A percentile compares a stretch with the other conserved stretches of the same genome.
Conservation (phyloP, 2,888 invertebrate species). For the Caenorhabditis uteleia region DNA sequence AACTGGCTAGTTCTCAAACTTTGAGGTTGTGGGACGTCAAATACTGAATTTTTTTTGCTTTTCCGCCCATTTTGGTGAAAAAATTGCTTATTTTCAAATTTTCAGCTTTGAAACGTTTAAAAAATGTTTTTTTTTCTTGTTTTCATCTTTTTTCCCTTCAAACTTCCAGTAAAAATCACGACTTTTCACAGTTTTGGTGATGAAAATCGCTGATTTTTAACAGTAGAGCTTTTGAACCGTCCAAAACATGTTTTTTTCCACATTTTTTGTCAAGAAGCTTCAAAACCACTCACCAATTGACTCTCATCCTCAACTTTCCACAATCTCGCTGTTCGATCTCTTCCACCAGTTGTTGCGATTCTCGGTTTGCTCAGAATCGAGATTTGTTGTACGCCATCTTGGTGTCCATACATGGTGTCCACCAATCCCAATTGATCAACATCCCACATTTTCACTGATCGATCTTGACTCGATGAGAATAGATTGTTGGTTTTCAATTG, state of each 20-base stretch:
- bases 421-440: slow-evolving; percentile 84
- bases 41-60: too few relatives aligned
- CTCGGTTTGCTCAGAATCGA: slow-evolving; percentile 86
- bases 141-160: too few relatives aligned
- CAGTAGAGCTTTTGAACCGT: too few relatives aligned
- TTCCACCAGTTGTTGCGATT: slow-evolving; percentile 82
- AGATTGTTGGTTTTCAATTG: slow-evolving; percentile 54
- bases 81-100: too few relatives aligned
- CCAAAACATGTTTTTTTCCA: too few relatives aligned
- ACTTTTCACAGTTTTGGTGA: too few relatives aligned
- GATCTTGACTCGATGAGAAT: slow-evolving; percentile 63
- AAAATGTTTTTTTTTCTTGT: too few relatives aligned
- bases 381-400: slow-evolving; percentile 83
- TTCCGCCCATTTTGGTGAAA: too few relatives aligned
- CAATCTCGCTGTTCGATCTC: slow-evolving; percentile 84
- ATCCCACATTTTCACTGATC: slow-evolving; percentile 80
- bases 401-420: slow-evolving; percentile 81
- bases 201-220: too few relatives aligned
- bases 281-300: slow-evolving; percentile 79
- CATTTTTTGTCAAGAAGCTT: neutral
- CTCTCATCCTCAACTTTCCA: slow-evolving; percentile 98
- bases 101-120: too few relatives aligned
- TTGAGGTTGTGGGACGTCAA: too few relatives aligned
- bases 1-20: too few relatives aligned
- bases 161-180: neutral